phyloP scores from a whole-genome alignment of 2,797 vertebrate genomes.

The Karalla daura region DNA sequence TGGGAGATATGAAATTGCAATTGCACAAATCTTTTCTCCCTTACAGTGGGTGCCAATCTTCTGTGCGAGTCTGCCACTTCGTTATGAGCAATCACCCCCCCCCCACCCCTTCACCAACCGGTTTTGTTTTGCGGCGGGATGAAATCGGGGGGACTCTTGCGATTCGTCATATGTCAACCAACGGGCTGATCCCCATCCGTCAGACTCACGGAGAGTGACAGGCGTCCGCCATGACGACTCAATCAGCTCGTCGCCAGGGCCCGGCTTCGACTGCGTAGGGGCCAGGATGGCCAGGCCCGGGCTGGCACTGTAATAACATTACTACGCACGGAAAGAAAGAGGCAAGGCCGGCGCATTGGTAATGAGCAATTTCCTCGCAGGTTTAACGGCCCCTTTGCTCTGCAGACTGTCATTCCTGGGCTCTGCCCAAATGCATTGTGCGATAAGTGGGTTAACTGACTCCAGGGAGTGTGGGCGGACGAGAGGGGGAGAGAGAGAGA shows the following conservation, averaged over 20 bases:
- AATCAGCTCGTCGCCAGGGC: constrained; percentile 65
- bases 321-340: constrained; percentile 44
- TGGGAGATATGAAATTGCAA: constrained; percentile 40
- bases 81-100: constrained; percentile 53
- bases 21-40: constrained; percentile 26
- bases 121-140: constrained; percentile 55
- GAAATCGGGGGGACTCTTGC: constrained; percentile 30
- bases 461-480: too few species aligned
- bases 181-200: constrained; percentile 53
- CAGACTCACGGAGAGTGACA: constrained; percentile 61
- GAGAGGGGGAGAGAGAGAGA: constrained; percentile 38
- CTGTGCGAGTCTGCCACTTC: constrained; percentile 27
- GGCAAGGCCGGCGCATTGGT: constrained; percentile 25
- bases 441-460: constrained; percentile 58
- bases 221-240: constrained; percentile 65
- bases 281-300: constrained; percentile 35
- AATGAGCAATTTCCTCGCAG: constrained; percentile 69
- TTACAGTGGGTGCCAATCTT: constrained; percentile 10
- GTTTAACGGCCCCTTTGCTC: constrained; percentile 59
- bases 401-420: constrained; percentile 27
- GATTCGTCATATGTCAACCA: constrained; percentile 38
- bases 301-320: constrained; percentile 37
- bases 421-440: constrained; percentile 45
- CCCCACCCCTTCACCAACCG: constrained; percentile 27
- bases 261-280: constrained; percentile 39